phyloP scores from a whole-genome alignment of 2,113 vertebrate species.

The Labeo rohita region DNA sequence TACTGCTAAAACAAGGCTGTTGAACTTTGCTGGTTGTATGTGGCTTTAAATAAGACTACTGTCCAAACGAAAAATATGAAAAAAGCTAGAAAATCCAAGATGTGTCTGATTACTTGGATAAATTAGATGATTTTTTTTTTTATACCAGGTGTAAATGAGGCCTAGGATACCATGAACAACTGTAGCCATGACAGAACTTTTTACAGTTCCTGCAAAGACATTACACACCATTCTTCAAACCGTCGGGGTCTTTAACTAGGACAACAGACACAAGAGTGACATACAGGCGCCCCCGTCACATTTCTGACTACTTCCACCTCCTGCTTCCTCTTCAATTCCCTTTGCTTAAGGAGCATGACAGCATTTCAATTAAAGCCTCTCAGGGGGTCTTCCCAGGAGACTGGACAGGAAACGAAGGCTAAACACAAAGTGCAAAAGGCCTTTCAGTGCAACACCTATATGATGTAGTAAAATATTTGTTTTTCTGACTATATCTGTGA shows the following conservation, averaged over 20 bases:
- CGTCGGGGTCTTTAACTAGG: conserved; percentile 52
- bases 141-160: neutral
- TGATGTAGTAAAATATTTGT: conserved; percentile 70
- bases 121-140: neutral
- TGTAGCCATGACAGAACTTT: neutral
- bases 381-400: conserved; percentile 72
- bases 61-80: neutral
- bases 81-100: neutral
- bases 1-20: neutral
- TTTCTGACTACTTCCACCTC: conserved; percentile 53
- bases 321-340: conserved; percentile 67
- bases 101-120: neutral
- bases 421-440: conserved; percentile 78
- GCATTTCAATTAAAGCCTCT: conserved; percentile 83
- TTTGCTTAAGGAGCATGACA: conserved; percentile 86
- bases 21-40: neutral
- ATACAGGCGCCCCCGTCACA: conserved; percentile 49
- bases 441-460: conserved; percentile 74
- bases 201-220: neutral
- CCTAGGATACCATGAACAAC: neutral
- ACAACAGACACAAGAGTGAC: conserved; percentile 69
- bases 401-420: conserved; percentile 83
- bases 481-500: conserved; percentile 20
- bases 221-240: conserved; percentile 66
- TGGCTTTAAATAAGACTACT: neutral